A percentile compares a stretch with the other conserved stretches of the same genome.
phyloP scores from a whole-genome alignment of 2,888 invertebrate species.

The Aethes cnicana region DNA sequence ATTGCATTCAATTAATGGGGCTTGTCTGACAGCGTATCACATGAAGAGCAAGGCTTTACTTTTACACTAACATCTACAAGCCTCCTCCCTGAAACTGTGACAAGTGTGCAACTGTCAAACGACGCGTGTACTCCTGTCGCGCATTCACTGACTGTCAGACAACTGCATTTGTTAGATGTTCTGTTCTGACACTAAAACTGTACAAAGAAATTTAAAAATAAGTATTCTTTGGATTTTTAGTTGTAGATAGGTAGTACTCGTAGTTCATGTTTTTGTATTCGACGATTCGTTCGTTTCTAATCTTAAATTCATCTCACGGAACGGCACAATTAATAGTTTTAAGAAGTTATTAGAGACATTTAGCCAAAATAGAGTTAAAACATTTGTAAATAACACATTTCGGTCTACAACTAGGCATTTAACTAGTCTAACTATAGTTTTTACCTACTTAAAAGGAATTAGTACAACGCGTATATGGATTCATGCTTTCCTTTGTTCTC shows the following conservation, averaged over 20 bases:
- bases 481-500: conserved; percentile 48
- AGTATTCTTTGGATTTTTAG: conserved; percentile 52
- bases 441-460: conserved; percentile 64
- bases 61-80: too few species aligned
- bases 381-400: conserved; percentile 77
- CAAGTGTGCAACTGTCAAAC: too few species aligned
- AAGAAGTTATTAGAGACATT: conserved; percentile 76
- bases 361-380: conserved; percentile 79
- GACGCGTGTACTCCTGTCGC: too few species aligned
- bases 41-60: too few species aligned
- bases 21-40: conserved; percentile 32
- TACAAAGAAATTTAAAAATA: conserved; percentile 73
- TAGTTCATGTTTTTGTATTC: conserved; percentile 42
- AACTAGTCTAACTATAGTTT: conserved; percentile 25
- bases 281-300: conserved; percentile 41
- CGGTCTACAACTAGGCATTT: conserved; percentile 40
- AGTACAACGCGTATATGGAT: conserved; percentile 69
- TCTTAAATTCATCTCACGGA: conserved; percentile 51
- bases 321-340: conserved; percentile 75
- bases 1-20: conserved; percentile 10
- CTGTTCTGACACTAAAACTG: conserved; percentile 64
- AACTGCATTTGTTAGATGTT: conserved; percentile 50
- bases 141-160: conserved; percentile 50
- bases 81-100: too few species aligned
- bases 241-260: conserved; percentile 70